Evolutionary conservation across 2,113 vertebrate species (phyloP).

Genomic region (Ptyas mucosa): DNA sequence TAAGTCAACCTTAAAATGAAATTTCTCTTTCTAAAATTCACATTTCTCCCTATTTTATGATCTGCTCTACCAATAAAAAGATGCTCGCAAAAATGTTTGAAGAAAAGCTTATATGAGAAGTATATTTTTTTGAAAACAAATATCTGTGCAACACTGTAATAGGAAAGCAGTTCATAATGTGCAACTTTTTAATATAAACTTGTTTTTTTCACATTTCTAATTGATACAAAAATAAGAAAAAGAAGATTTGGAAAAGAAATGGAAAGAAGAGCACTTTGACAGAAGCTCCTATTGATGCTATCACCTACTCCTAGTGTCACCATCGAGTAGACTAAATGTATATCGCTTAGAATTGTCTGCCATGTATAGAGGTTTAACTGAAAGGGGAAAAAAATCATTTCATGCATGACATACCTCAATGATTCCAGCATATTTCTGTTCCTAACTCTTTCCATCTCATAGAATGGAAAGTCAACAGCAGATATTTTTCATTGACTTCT

Average conservation of each 20-base stretch:
- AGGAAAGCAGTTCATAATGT: background rate
- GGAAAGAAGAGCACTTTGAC: background rate
- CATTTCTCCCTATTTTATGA: background rate
- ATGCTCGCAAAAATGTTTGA: background rate
- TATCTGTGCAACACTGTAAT: background rate
- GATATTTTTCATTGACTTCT: background rate
- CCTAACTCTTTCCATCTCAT: background rate
- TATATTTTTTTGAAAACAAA: background rate
- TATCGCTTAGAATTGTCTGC: background rate
- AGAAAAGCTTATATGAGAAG: background rate
- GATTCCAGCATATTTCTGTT: background rate
- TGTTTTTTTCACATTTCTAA: background rate
- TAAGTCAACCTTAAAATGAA: background rate
- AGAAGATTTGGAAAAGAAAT: background rate
- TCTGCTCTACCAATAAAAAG: background rate
- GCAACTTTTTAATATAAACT: background rate
- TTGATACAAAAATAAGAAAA: background rate
- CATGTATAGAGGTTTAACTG: background rate
- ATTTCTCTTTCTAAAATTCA: background rate
- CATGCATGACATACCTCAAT: background rate
- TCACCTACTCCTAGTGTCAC: background rate
- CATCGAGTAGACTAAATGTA: background rate
- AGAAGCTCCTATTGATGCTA: background rate
- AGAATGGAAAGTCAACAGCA: background rate
- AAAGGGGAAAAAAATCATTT: background rate